Conservation (phyloP, 2,797 vertebrate species). For the Clarias fuscus region DNA sequence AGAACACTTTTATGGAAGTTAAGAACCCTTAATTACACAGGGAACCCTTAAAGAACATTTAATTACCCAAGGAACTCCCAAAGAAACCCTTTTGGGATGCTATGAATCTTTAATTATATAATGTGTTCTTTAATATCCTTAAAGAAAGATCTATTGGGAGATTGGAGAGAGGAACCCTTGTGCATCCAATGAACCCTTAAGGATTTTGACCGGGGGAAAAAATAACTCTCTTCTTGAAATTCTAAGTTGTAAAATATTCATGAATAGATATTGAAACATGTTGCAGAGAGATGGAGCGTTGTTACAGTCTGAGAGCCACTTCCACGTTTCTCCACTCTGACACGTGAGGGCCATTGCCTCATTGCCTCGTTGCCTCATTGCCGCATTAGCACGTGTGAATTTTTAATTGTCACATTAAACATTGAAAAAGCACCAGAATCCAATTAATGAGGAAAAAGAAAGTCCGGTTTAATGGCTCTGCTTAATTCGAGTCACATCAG, state of each 20-base stretch:
- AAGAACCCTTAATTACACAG: no score
- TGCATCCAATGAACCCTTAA: not conserved
- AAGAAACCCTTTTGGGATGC: no score
- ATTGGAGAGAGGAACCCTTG: no score
- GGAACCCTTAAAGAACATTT: not conserved
- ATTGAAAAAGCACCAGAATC: not conserved
- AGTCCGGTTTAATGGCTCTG: not conserved
- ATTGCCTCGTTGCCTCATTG: not conserved
- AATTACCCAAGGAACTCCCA: no score
- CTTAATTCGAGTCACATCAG: not conserved
- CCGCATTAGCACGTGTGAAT: slow-evolving; percentile 16
- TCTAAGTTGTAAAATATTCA: not conserved
- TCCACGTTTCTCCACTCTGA: not conserved
- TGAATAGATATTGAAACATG: not conserved
- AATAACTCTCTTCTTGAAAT: not conserved
- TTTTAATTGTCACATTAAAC: slow-evolving; percentile 3
- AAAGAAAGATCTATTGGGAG: no score
- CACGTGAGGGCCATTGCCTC: not conserved
- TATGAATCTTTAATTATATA: no score
- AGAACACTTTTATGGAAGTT: no score
- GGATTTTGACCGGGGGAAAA: not conserved
- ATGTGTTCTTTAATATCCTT: not conserved
- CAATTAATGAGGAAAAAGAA: not conserved
- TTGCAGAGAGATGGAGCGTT: not conserved
- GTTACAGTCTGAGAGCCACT: not conserved